phyloP scores from a whole-genome alignment of 23 tunicate species.

The Corella eumyota region DNA sequence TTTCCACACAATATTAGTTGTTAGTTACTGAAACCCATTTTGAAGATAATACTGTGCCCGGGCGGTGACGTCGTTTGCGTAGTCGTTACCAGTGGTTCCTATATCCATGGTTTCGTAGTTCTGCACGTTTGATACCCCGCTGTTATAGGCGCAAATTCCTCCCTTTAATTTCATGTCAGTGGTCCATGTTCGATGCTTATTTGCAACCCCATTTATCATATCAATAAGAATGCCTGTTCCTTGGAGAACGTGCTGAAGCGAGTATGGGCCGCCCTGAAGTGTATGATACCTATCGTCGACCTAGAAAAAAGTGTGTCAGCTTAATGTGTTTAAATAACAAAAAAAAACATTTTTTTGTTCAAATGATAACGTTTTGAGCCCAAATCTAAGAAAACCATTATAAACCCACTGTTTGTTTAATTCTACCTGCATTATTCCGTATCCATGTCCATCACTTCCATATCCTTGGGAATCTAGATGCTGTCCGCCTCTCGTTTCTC shows the following conservation, averaged over 20 bases:
- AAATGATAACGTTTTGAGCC: neutral
- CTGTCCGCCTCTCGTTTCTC: conserved; percentile 90
- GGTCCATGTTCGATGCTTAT: conserved; percentile 58
- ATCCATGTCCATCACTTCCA: conserved; percentile 83
- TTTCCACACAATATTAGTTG: no score
- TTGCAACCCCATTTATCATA: conserved; percentile 53
- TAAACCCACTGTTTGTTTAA: neutral
- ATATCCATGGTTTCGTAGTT: conserved; percentile 77
- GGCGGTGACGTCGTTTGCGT: conserved; percentile 67
- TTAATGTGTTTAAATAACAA: neutral
- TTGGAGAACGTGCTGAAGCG: conserved; percentile 48
- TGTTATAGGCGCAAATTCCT: conserved; percentile 91
- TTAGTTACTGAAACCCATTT: conserved; percentile 37
- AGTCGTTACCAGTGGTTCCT: conserved; percentile 73
- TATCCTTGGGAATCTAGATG: conserved; percentile 40
- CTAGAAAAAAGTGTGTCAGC: no score
- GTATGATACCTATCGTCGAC: conserved; percentile 83
- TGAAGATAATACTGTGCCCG: conserved; percentile 57
- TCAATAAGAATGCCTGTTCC: conserved; percentile 81
- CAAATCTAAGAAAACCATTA: neutral
- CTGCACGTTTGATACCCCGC: conserved; percentile 71
- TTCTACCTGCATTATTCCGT: conserved; percentile 85
- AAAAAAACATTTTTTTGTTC: no score
- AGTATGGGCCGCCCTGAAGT: conserved; percentile 44
- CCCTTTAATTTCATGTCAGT: conserved; percentile 53